Conservation (phyloP, 2,113 vertebrate genomes). For the Dicaeum eximium region DNA sequence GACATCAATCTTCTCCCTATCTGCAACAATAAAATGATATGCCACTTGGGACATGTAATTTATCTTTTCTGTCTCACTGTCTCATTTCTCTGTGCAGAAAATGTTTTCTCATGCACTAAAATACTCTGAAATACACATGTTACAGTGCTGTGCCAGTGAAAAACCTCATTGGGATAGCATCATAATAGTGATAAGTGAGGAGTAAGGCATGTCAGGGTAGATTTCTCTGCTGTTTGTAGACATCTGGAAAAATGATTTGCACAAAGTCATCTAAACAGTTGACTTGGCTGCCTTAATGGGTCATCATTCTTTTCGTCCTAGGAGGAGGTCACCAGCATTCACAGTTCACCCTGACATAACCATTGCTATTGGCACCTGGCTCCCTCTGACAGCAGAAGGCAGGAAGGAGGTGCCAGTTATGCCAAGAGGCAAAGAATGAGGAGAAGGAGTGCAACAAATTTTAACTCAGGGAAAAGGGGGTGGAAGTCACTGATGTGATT, state of each 20-base stretch:
- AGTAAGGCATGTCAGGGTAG: not conserved
- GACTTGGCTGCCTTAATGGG: not conserved
- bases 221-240: not conserved
- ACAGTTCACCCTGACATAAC: not conserved
- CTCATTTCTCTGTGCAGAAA: not conserved
- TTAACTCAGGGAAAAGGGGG: not conserved
- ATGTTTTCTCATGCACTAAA: not conserved
- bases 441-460: not conserved
- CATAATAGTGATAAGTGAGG: not conserved
- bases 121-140: not conserved
- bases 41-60: not conserved
- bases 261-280: not conserved
- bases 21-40: not conserved
- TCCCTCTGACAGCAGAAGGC: not conserved
- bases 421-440: not conserved
- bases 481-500: fast-evolving
- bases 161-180: not conserved
- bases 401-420: not conserved
- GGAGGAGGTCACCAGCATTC: not conserved
- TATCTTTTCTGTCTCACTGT: not conserved
- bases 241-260: not conserved
- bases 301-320: not conserved
- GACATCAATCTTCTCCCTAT: not conserved
- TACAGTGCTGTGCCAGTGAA: not conserved
- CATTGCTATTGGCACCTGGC: not conserved